Evolutionary conservation across 2,797 vertebrate genomes (phyloP), one percentile per base, ranked within the genome.

Genomic region (Myotis planiceps): DNA sequence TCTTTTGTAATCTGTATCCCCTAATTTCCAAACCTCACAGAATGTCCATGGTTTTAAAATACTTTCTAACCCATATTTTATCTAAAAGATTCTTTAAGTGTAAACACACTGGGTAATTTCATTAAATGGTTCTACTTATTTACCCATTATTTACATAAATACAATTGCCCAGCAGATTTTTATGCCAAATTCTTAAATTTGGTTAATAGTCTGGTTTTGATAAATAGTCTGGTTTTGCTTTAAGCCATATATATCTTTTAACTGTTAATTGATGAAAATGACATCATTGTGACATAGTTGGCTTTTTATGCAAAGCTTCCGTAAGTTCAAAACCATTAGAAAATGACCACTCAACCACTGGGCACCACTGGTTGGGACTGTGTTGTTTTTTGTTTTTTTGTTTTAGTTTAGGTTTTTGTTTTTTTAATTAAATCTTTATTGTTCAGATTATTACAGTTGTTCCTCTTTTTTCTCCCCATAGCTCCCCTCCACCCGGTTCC

Each of bases 261-360:
- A 32, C 21, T 94, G 71, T 82, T 60, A 75, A 49, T 86, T 65
- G 84, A 58, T 65, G 29, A 60, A 87, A 83, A 16, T 47, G 6
- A n/a, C 37, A 21, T 51, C 45, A 66, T 2, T 16, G 18, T 80
- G 34, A 74, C 49, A 79, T 8, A 45, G 2, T 13, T 32, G 32
- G 45, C 45, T 72, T 90, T 96, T 84, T 85, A 95, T 80, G 92
- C n/a, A 78, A 63, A 60, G 34, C 18, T 83, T 80, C 63, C 51
- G 15, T 16, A 51, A 75, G 66, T 63, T 88, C 68, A 82, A 95
- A 88, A 65, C 18, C 34, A 60, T 60, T 27, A 12, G 34, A 85
- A 94, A 91, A 92, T 39, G 29, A 82, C 42, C 32, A 19, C 5
- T 80, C 14, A 32, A 39, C 58, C 25, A 6, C 58, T 13, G 58